phyloP scores from a whole-genome alignment of 2,888 invertebrate genomes.

The Liodrosophila aerea region DNA sequence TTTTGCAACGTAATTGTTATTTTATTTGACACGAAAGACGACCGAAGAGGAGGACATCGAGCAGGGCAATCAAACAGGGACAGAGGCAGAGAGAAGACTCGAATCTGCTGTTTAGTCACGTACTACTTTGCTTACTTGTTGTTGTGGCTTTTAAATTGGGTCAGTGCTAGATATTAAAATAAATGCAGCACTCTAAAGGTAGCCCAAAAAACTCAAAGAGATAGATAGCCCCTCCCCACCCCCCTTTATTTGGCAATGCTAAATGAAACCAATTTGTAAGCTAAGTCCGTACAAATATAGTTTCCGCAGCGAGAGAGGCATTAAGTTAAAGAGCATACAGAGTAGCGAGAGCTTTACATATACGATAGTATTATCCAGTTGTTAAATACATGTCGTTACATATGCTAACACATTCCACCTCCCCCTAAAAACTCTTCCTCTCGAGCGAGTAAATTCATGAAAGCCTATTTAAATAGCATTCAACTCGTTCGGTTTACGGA shows the following conservation, averaged over 20 bases:
- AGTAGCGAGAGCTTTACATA: constrained; percentile 5
- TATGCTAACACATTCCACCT: no score
- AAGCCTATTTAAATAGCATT: no score
- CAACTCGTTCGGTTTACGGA: no score
- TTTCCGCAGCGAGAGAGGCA: constrained; percentile 9
- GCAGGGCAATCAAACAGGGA: constrained; percentile 21
- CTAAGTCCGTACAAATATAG: constrained; percentile 17
- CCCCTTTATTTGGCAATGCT: constrained; percentile 32
- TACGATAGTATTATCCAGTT: constrained; percentile 8
- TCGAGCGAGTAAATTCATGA: no score
- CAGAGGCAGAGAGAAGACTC: constrained; percentile 10
- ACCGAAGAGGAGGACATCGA: no score
- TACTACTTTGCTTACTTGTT: constrained; percentile 24
- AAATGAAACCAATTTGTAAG: constrained; percentile 32
- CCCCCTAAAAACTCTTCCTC: no score
- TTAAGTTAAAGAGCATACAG: neutral
- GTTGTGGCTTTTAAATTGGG: constrained; percentile 48
- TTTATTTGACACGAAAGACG: constrained; percentile 49
- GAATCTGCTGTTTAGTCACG: constrained; percentile 63
- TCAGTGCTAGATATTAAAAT: constrained; percentile 53
- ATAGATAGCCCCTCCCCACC: neutral
- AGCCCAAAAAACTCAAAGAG: constrained; percentile 3
- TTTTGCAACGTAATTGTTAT: constrained; percentile 58
- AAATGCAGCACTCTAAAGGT: constrained; percentile 42
- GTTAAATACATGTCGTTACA: neutral